Conservation (phyloP, 2,113 vertebrate genomes). For the Sinocyclocheilus anshuiensis region DNA sequence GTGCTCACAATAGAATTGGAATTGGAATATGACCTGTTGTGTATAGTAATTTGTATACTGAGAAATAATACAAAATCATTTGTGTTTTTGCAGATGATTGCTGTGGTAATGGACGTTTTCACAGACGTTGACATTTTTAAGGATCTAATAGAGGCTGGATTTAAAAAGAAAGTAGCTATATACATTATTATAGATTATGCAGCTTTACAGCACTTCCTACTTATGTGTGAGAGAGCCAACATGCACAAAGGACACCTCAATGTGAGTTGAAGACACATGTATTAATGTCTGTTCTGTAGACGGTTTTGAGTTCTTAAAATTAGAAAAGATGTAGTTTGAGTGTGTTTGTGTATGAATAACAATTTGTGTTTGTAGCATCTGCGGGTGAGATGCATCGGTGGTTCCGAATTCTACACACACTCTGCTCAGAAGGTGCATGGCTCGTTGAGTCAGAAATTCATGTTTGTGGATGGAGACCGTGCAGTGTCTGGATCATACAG, state of each 20-base stretch:
- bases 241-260: slow-evolving; percentile 96
- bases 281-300: neutral
- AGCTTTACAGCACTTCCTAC: slow-evolving; percentile 86
- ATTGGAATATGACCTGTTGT: neutral
- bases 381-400: slow-evolving; percentile 83
- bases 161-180: slow-evolving; percentile 88
- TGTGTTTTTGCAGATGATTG: slow-evolving; percentile 81
- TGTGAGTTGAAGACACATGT: slow-evolving; percentile 69
- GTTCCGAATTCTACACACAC: slow-evolving; percentile 88
- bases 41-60: neutral
- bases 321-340: neutral
- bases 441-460: slow-evolving; percentile 88
- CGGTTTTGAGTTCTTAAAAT: neutral
- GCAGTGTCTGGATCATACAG: slow-evolving; percentile 95
- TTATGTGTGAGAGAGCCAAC: slow-evolving; percentile 90
- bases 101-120: slow-evolving; percentile 96
- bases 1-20: neutral
- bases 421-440: slow-evolving; percentile 88
- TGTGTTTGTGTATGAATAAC: neutral
- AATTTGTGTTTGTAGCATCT: slow-evolving; percentile 78
- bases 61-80: neutral
- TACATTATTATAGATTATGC: slow-evolving; percentile 91
- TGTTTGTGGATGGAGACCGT: slow-evolving; percentile 92
- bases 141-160: slow-evolving; percentile 88
- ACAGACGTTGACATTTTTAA: slow-evolving; percentile 97